Conservation (phyloP, 2,113 vertebrate species). For the Xenopus laevis region DNA sequence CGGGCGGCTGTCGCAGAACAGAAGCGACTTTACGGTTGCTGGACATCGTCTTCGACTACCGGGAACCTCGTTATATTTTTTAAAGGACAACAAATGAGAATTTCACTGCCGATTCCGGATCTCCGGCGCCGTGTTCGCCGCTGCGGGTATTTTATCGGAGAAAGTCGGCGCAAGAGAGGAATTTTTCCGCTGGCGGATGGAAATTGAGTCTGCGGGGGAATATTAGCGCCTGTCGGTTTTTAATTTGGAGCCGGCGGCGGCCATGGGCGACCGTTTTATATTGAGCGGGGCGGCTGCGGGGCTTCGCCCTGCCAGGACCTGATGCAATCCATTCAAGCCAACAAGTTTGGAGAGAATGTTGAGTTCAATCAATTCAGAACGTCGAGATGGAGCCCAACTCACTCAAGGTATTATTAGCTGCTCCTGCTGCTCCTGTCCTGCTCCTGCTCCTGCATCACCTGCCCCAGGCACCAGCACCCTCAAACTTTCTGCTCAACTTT, state of each 20-base stretch:
- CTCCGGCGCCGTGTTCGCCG: background rate
- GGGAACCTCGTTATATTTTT: no score
- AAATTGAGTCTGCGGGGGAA: conserved; percentile 54
- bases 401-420: conserved; percentile 83
- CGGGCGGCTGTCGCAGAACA: no score
- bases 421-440: no score
- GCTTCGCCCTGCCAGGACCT: conserved; percentile 83
- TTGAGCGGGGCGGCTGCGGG: conserved; percentile 49
- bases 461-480: conserved; percentile 34
- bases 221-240: conserved; percentile 58
- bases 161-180: background rate
- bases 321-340: conserved; percentile 93
- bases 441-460: conserved; percentile 34
- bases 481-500: conserved; percentile 61
- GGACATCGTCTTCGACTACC: no score
- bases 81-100: no score
- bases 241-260: conserved; percentile 54
- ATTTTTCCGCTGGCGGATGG: conserved; percentile 29
- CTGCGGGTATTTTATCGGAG: background rate
- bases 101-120: background rate
- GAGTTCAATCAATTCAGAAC: conserved; percentile 98
- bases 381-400: conserved; percentile 97
- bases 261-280: conserved; percentile 40
- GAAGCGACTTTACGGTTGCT: no score
- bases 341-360: conserved; percentile 98